phyloP scores from a whole-genome alignment of 2,888 invertebrate species.

The Caenorhabditis uteleia region DNA sequence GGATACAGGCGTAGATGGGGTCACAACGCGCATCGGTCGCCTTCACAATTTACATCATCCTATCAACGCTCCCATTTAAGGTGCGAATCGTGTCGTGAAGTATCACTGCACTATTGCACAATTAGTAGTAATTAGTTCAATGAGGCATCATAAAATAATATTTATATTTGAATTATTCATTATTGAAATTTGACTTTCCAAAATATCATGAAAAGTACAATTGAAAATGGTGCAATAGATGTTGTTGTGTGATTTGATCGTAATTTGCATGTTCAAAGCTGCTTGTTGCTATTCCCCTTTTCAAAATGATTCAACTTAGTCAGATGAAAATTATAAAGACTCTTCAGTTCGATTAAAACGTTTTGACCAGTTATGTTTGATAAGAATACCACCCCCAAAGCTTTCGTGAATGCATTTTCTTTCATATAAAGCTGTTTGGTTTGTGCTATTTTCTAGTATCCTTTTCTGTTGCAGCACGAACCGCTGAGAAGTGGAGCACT shows the following conservation, averaged over 20 bases:
- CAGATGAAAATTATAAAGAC: conserved; percentile 1
- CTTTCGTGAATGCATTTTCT: too few relatives aligned
- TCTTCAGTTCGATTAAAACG: too few relatives aligned
- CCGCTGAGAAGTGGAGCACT: conserved; percentile 31
- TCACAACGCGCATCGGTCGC: neutral
- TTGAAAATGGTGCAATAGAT: neutral
- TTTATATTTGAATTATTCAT: too few relatives aligned
- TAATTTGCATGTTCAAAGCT: conserved; percentile 1
- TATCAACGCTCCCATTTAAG: neutral
- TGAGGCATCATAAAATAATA: too few relatives aligned
- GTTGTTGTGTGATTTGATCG: neutral
- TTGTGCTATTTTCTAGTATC: conserved; percentile 18
- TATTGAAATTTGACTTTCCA: too few relatives aligned
- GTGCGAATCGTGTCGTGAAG: neutral
- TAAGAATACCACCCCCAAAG: too few relatives aligned
- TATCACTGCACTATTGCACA: too few relatives aligned
- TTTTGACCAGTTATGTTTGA: too few relatives aligned
- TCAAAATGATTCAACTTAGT: neutral
- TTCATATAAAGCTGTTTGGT: conserved; percentile 7
- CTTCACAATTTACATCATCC: conserved; percentile 6
- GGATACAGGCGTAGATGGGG: neutral
- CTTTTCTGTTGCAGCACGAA: conserved; percentile 50
- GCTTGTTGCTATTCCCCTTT: conserved; percentile 1
- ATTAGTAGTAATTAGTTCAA: too few relatives aligned
- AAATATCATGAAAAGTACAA: neutral